Conservation (phyloP, 2,113 vertebrate species). For the Cepphus grylle region DNA sequence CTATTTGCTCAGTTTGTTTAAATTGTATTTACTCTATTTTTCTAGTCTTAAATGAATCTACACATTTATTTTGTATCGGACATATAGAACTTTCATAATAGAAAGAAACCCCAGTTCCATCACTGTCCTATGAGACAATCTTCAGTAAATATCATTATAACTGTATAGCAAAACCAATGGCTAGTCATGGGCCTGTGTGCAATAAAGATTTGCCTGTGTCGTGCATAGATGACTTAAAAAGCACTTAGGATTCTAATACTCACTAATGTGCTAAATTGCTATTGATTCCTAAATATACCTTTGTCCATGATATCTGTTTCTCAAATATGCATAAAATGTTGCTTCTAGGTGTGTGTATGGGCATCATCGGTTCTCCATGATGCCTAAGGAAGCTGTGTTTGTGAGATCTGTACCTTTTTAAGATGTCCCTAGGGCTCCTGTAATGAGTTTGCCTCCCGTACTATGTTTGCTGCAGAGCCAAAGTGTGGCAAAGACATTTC, state of each 20-base stretch:
- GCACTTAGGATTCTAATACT: not conserved
- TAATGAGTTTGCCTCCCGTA: not conserved
- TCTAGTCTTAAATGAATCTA: not conserved
- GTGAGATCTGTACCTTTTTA: not conserved
- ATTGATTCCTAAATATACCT: not conserved
- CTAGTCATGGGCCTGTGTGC: fast-evolving
- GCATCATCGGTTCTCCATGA: not conserved
- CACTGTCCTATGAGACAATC: not conserved
- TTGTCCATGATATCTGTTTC: not conserved
- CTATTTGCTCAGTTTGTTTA: not conserved
- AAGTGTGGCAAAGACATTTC: not conserved
- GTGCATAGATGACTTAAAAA: not conserved
- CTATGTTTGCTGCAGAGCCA: not conserved
- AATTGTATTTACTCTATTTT: not conserved
- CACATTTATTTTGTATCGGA: not conserved
- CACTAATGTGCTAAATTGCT: not conserved
- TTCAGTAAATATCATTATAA: not conserved
- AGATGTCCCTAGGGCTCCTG: not conserved
- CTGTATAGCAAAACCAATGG: not conserved
- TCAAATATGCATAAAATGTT: not conserved
- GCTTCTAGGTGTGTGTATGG: not conserved
- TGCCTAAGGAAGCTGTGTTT: not conserved
- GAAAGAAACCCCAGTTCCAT: not conserved
- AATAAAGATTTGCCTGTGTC: not conserved
- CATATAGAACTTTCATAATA: not conserved